Evolutionary conservation across 2,797 vertebrate species (phyloP), one percentile per base, ranked within the genome.

Genomic region (Sebastes reedi): DNA sequence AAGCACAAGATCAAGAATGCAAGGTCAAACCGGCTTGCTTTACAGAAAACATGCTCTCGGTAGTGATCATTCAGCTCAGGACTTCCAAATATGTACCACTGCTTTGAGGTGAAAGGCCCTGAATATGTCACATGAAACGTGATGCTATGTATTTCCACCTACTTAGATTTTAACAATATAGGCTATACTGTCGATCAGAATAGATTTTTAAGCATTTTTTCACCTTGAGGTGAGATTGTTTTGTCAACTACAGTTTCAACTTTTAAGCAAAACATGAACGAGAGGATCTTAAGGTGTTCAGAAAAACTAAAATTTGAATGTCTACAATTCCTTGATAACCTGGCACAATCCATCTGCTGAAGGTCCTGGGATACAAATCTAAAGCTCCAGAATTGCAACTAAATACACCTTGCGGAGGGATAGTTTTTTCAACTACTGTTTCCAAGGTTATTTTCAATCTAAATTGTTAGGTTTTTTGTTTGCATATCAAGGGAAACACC

Each of bases 1-100:
- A 56, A 75, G 66, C 62, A 25, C 1, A 67, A 46, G 77, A 61
- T 82, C 66, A 75, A 69, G 84, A 76, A 55, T 66, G 18, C 10
- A 36, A 66, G 74, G 67, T 82, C 75, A 55, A n/a, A 66, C 27
- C 39, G 20, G 60, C 8, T 65, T 9, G 39, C 60, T 69, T 29
- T 11, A 67, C 54, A 67, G 62, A 81, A 72, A 69, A n/a, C 60
- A 24, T 65, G 22, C 58, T 67, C 16, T 71, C 13, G 72, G 30
- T 60, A 11, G 29, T 18, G 24, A 52, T 2, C 18, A 10, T 65
- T 11, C 4, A 29, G 34, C 29, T 52, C 27, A 66, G 24, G 10
- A 72, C 30, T 39, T 46, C 52, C 34, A 77, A 20, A 67, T 58
- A 4, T 36, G 14, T 14, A 14, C 18, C 34, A 5, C 5, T 13